Evolutionary conservation across 2,797 vertebrate genomes (phyloP).

Genomic region (Rhinophrynus dorsalis): DNA sequence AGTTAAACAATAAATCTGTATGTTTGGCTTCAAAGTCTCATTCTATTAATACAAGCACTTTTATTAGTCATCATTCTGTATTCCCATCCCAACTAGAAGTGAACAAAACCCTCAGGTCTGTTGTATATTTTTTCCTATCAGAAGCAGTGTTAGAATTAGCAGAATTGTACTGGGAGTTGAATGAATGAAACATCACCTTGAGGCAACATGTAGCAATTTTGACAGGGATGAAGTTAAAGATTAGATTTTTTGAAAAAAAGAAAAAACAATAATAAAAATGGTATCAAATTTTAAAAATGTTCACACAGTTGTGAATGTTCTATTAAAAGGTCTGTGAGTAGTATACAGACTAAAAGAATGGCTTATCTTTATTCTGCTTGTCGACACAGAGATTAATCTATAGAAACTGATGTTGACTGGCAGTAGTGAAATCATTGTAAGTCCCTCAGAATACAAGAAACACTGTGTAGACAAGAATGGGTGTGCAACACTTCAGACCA

Average conservation of each 20-base stretch:
- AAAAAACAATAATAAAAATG: neutral
- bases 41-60: no score
- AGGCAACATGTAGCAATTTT: constrained; percentile 23
- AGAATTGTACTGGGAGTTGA: constrained; percentile 17
- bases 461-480: constrained; percentile 8
- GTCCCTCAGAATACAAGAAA: constrained; percentile 26
- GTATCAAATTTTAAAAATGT: neutral
- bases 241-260: constrained; percentile 15
- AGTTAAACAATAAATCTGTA: no score
- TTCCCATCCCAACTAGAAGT: no score
- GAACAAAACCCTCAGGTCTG: neutral
- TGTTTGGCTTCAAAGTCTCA: no score
- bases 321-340: constrained; percentile 10
- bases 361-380: neutral
- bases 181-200: constrained; percentile 24
- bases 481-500: neutral
- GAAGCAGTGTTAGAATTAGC: neutral
- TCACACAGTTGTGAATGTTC: constrained; percentile 10
- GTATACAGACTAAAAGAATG: neutral
- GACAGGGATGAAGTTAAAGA: neutral
- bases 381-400: constrained; percentile 34
- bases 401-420: constrained; percentile 17
- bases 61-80: no score
- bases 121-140: neutral
- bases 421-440: constrained; percentile 22